phyloP scores from a whole-genome alignment of 2,113 vertebrate species.

The Hemichromis elongatus region DNA sequence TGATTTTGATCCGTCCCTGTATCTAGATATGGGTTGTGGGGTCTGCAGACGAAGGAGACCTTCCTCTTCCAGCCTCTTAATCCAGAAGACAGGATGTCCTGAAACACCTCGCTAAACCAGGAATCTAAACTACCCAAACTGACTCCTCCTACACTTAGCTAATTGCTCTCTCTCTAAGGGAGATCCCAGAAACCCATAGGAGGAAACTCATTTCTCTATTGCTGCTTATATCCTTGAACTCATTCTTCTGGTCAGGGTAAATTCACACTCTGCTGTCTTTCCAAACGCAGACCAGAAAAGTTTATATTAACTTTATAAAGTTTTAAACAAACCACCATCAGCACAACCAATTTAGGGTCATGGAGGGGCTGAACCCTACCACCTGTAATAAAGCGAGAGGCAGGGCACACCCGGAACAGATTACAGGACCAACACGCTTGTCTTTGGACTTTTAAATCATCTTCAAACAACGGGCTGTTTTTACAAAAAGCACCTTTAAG shows the following conservation, averaged over 20 bases:
- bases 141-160: not conserved
- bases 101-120: not conserved
- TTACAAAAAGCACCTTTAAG: not conserved
- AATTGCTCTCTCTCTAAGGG: not conserved
- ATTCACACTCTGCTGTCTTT: too few species aligned
- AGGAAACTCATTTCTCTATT: not conserved
- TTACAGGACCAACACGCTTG: too few species aligned
- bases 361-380: too few species aligned
- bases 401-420: too few species aligned
- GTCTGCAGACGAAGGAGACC: not conserved
- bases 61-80: not conserved
- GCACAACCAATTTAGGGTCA: too few species aligned
- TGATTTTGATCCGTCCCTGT: not conserved
- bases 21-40: not conserved
- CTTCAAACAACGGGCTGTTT: not conserved
- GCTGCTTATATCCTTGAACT: not conserved
- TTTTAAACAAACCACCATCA: too few species aligned
- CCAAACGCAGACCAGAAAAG: too few species aligned
- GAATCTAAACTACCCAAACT: not conserved
- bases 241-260: not conserved
- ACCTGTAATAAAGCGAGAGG: too few species aligned
- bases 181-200: not conserved
- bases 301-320: too few species aligned
- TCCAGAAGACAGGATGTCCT: fast-evolving
- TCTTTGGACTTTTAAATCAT: not conserved